These are phyloP conservation scores for Ochotona curzoniae DNA, from an alignment of 2,113 vertebrate species.

Conservation along the genomic window DNA sequence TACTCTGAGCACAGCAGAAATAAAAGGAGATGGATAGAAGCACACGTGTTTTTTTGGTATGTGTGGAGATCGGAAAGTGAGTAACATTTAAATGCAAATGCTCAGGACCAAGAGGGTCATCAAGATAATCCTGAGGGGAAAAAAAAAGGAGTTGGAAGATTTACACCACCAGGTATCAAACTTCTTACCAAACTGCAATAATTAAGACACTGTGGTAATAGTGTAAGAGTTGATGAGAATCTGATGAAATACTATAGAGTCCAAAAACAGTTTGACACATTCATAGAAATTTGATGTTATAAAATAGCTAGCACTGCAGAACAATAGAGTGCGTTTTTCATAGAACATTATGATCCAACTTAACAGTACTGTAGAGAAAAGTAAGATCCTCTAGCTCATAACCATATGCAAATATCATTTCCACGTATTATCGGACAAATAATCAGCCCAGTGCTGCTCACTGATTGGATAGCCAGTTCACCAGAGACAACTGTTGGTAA, in stretches of 20 bases:
- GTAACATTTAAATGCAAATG: slow-evolving; percentile 48
- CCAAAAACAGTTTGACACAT: background rate
- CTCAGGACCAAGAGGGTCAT: background rate
- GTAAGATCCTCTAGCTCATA: background rate
- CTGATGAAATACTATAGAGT: background rate
- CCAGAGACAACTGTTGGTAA: too few species aligned
- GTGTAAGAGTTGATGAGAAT: background rate
- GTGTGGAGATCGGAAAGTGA: background rate
- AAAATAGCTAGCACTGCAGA: background rate
- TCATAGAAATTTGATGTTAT: slow-evolving; percentile 12
- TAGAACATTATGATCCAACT: slow-evolving; percentile 5
- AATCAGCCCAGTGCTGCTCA: too few species aligned
- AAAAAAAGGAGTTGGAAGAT: slow-evolving; percentile 32
- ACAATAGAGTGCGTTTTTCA: background rate
- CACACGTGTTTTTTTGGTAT: background rate
- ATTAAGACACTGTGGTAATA: background rate
- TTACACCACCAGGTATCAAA: background rate
- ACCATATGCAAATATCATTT: slow-evolving; percentile 19
- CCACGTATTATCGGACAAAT: background rate
- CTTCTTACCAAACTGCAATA: slow-evolving; percentile 22
- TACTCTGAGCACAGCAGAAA: background rate
- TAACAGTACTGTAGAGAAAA: slow-evolving; percentile 16
- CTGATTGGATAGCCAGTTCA: too few species aligned
- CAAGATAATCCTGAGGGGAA: slow-evolving; percentile 52
- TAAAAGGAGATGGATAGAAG: background rate